These are phyloP conservation scores for Netelia virgata DNA, from an alignment of 2,888 invertebrate species.

Conservation along the genomic window DNA sequence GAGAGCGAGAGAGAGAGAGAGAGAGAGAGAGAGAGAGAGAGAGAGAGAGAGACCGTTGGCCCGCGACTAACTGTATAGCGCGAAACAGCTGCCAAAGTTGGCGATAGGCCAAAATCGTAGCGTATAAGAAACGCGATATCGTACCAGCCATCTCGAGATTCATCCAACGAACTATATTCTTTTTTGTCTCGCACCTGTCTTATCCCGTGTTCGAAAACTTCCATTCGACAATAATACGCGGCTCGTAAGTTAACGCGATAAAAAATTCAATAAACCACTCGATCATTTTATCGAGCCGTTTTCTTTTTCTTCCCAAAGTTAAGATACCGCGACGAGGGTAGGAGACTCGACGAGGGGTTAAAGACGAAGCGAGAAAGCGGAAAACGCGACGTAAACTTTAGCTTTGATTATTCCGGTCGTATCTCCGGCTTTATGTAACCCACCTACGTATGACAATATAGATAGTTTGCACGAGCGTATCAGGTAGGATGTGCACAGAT, in stretches of 20 bases:
- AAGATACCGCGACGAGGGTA: too few relatives aligned
- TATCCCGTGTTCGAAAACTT: neutral
- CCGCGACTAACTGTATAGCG: constrained; percentile 4
- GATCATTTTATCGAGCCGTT: too few relatives aligned
- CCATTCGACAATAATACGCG: neutral
- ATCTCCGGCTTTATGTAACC: constrained; percentile 12
- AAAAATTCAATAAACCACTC: too few relatives aligned
- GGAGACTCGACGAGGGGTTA: neutral
- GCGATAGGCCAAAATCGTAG: constrained; percentile 48
- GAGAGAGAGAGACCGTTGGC: neutral
- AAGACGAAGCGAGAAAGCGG: constrained; percentile 29
- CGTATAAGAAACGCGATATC: constrained; percentile 53
- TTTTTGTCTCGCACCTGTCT: constrained; percentile 34
- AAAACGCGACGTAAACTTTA: constrained; percentile 49
- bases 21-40: neutral
- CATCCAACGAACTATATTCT: constrained; percentile 17
- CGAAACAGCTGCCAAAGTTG: constrained; percentile 56
- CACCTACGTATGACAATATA: neutral
- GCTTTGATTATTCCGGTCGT: constrained; percentile 51
- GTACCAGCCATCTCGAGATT: constrained; percentile 36
- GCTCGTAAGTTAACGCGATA: too few relatives aligned
- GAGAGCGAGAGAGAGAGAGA: neutral
- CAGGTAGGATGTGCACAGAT: constrained; percentile 36
- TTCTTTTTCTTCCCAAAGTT: too few relatives aligned
- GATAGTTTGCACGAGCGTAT: constrained; percentile 29